Evolutionary conservation across 2,888 invertebrate species (phyloP).

Genomic region (Slavum lentiscoides): DNA sequence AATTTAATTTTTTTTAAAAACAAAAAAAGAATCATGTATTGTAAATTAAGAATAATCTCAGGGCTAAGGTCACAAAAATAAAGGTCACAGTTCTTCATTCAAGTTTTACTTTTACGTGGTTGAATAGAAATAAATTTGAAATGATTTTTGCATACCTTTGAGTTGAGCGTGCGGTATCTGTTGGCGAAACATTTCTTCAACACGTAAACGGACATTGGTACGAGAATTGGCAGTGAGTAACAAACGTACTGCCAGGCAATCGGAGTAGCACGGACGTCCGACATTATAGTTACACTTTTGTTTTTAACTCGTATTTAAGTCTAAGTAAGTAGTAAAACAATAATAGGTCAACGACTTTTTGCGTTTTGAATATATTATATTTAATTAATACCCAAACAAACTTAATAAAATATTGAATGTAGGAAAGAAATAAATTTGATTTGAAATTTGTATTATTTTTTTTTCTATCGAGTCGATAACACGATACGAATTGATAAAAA

Average conservation of each 20-base stretch:
- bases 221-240: slow-evolving; percentile 41
- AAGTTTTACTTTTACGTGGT: neutral
- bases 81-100: neutral
- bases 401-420: neutral
- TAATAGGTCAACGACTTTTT: neutral
- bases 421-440: neutral
- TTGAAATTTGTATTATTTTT: slow-evolving; percentile 23
- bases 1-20: neutral
- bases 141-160: slow-evolving; percentile 20
- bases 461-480: slow-evolving; percentile 13
- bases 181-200: slow-evolving; percentile 44
- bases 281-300: slow-evolving; percentile 25
- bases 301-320: slow-evolving; percentile 5
- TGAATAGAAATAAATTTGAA: neutral
- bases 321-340: neutral
- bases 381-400: neutral
- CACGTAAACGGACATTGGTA: slow-evolving; percentile 39
- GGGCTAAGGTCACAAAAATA: neutral
- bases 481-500: slow-evolving; percentile 37
- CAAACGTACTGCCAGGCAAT: slow-evolving; percentile 39
- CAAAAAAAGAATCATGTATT: neutral
- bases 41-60: neutral
- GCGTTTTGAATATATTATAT: neutral
- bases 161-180: slow-evolving; percentile 34
- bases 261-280: slow-evolving; percentile 29